Evolutionary conservation across 2,113 vertebrate species (phyloP).

Genomic region (Charina bottae): DNA sequence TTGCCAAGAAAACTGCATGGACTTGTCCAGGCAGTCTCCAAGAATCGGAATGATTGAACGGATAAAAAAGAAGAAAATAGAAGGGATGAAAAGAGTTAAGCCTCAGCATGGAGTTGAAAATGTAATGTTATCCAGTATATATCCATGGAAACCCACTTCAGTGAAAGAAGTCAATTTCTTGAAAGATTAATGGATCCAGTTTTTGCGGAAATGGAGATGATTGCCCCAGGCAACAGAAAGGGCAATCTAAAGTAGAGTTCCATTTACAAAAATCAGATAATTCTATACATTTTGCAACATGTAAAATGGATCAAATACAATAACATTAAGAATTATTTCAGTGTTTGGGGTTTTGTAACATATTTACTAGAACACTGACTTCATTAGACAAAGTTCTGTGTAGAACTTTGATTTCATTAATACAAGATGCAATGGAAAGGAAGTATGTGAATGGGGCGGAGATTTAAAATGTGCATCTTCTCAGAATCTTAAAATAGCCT

Average conservation of each 20-base stretch:
- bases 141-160: neutral
- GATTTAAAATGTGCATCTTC: neutral
- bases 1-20: too few relatives aligned
- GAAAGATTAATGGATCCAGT: neutral
- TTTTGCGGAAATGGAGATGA: neutral
- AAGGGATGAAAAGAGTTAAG: neutral
- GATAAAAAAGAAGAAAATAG: neutral
- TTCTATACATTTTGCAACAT: neutral
- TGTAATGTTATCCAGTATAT: too few relatives aligned
- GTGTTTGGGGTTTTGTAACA: neutral
- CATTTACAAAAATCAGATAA: neutral
- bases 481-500: neutral
- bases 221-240: neutral
- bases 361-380: neutral
- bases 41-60: too few relatives aligned
- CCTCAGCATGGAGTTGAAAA: neutral
- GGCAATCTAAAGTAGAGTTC: neutral
- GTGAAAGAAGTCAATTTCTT: neutral
- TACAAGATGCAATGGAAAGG: neutral
- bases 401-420: neutral
- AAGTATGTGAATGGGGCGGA: neutral
- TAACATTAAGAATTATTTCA: neutral
- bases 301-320: neutral
- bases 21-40: too few relatives aligned
- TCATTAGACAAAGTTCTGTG: neutral